These are phyloP conservation scores for Panopea generosa DNA, from an alignment of 2,888 invertebrate genomes.

Conservation along the genomic window DNA sequence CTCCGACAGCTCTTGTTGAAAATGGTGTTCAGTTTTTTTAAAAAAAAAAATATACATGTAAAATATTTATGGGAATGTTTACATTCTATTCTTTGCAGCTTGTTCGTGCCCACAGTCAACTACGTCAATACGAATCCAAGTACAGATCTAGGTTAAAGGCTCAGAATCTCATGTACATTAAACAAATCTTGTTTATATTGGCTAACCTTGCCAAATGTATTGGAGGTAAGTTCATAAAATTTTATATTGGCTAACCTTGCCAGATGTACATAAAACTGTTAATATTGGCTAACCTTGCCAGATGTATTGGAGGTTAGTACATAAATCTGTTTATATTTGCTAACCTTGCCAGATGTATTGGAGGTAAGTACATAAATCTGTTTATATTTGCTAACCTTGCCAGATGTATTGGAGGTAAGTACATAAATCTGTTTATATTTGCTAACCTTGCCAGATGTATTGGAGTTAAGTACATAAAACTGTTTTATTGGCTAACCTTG, in stretches of 20 bases:
- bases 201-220: constrained; percentile 84
- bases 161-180: constrained; percentile 92
- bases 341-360: constrained; percentile 76
- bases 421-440: constrained; percentile 89
- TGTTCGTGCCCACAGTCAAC: constrained; percentile 81
- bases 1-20: no score
- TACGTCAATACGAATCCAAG: constrained; percentile 84
- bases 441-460: constrained; percentile 84
- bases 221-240: constrained; percentile 72
- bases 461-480: constrained; percentile 71
- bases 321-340: constrained; percentile 91
- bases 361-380: constrained; percentile 81
- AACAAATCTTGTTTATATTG: constrained; percentile 92
- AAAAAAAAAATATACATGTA: no score
- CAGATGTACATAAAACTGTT: constrained; percentile 86
- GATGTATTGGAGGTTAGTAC: constrained; percentile 75
- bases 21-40: no score
- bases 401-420: constrained; percentile 77
- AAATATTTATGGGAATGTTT: no score
- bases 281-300: constrained; percentile 88
- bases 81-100: constrained; percentile 31
- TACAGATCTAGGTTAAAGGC: constrained; percentile 92
- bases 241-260: constrained; percentile 89
- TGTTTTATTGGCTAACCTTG: constrained; percentile 89
- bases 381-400: constrained; percentile 89